phyloP scores from a whole-genome alignment of 2,113 vertebrate species.

The Malurus alboscapulatus region DNA sequence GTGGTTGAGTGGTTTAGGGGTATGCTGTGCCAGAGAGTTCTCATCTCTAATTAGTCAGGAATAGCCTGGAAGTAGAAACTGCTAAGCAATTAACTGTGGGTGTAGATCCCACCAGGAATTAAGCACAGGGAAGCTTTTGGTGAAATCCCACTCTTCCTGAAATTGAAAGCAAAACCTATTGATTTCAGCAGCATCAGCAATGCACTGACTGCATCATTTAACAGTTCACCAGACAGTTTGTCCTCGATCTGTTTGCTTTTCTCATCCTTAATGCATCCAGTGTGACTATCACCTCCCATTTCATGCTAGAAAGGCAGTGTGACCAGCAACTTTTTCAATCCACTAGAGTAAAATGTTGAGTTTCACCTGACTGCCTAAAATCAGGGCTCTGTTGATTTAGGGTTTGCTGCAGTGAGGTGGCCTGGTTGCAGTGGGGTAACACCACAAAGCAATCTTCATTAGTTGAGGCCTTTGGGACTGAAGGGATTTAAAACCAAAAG shows the following conservation, averaged over 20 bases:
- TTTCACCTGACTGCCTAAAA: background rate
- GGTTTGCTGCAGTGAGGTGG: background rate
- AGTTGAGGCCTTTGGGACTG: background rate
- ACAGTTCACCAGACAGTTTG: background rate
- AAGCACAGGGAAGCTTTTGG: background rate
- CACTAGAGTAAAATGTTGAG: background rate
- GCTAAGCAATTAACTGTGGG: background rate
- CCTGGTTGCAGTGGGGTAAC: background rate
- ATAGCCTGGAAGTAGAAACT: background rate
- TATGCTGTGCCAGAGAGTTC: background rate
- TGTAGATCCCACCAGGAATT: background rate
- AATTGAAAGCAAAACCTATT: background rate
- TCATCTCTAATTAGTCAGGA: slow-evolving; percentile 3
- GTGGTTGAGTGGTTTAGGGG: background rate
- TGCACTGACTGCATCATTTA: background rate
- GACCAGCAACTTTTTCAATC: background rate
- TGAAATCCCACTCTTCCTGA: background rate
- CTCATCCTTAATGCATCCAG: background rate
- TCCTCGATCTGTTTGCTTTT: background rate
- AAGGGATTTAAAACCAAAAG: background rate
- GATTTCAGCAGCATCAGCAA: background rate
- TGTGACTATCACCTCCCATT: background rate
- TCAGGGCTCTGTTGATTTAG: background rate
- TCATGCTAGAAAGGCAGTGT: background rate
- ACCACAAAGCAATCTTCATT: background rate